These are phyloP conservation scores for Danaus chrysippus DNA, from an alignment of 2,888 invertebrate genomes.

Conservation along the genomic window DNA sequence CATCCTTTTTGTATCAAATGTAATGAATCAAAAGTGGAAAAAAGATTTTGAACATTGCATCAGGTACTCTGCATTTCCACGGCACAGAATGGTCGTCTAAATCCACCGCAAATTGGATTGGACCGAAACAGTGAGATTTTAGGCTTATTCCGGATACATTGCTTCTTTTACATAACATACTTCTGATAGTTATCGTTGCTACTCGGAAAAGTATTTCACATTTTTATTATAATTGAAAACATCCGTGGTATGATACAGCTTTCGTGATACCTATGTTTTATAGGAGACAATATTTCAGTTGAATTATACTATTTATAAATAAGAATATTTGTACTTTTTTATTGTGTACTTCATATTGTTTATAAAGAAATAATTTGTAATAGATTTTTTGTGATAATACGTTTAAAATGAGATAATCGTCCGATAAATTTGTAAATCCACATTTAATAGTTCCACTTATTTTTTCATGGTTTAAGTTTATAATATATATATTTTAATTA, in stretches of 20 bases:
- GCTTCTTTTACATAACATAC: background rate
- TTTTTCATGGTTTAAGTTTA: too few species aligned
- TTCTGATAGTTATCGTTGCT: background rate
- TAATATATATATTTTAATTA: too few species aligned
- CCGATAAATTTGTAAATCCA: too few species aligned
- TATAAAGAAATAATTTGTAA: too few species aligned
- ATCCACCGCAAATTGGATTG: conserved; percentile 12
- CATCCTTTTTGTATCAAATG: background rate
- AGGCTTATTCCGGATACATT: conserved; percentile 5
- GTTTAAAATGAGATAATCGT: too few species aligned
- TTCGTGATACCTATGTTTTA: background rate
- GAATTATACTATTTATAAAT: too few species aligned
- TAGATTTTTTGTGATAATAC: too few species aligned
- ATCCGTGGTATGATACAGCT: background rate
- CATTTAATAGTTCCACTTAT: too few species aligned
- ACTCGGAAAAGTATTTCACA: background rate
- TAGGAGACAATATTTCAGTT: background rate
- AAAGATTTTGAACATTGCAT: conserved; percentile 2
- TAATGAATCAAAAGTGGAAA: background rate
- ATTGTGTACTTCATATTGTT: too few species aligned
- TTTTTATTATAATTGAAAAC: conserved; percentile 1
- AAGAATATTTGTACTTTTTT: too few species aligned
- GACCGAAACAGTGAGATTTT: conserved; percentile 8
- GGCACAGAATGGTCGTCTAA: conserved; percentile 7
- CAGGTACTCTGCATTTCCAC: background rate